These are phyloP conservation scores for Notarius lentiginosus DNA, from an alignment of 2,113 vertebrate species.

Conservation along the genomic window DNA sequence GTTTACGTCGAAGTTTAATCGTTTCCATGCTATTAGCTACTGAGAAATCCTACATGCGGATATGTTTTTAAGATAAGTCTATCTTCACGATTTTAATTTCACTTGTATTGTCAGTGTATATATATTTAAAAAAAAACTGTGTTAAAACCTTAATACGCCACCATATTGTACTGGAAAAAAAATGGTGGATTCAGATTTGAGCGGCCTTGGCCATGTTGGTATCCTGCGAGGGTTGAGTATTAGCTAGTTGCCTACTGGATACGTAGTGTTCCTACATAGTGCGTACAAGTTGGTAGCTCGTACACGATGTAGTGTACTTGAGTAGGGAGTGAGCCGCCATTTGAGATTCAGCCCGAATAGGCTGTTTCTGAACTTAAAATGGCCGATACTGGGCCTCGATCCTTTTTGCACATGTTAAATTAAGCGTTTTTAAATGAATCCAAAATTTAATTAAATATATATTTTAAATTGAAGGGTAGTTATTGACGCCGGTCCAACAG, in stretches of 20 bases:
- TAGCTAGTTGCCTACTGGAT: background rate
- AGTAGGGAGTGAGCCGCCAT: background rate
- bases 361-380: slow-evolving; percentile 1
- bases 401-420: background rate
- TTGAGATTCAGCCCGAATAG: background rate
- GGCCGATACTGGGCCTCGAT: slow-evolving; percentile 20
- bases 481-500: background rate
- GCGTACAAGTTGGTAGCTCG: too few species aligned
- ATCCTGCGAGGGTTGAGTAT: background rate
- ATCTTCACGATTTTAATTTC: background rate
- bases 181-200: slow-evolving; percentile 22
- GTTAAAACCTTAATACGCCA: background rate
- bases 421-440: background rate
- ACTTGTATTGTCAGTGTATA: background rate
- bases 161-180: background rate
- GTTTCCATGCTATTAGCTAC: background rate
- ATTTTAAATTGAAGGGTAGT: background rate
- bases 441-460: background rate
- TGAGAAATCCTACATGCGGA: background rate
- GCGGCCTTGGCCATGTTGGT: background rate
- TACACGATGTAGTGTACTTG: background rate
- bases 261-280: background rate
- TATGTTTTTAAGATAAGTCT: background rate
- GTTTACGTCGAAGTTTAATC: background rate
- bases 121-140: background rate